phyloP scores from a whole-genome alignment of 1,140 invertebrate species.

The Lordiphosa clarofinis region DNA sequence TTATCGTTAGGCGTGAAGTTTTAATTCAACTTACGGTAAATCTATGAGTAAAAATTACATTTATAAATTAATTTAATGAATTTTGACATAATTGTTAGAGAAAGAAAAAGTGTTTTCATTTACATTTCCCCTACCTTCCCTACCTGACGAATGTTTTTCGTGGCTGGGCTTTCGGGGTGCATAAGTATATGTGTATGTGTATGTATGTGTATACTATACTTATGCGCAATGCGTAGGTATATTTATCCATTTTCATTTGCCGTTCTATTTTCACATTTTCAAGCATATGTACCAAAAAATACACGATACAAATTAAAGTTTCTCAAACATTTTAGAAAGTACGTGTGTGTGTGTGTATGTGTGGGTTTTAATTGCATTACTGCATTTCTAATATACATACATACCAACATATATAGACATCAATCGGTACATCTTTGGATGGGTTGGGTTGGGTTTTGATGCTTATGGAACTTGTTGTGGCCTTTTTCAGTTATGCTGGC shows the following conservation, averaged over 20 bases:
- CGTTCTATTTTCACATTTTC: constrained; percentile 45
- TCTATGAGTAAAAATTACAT: background rate
- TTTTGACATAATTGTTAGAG: background rate
- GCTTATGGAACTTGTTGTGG: constrained; percentile 19
- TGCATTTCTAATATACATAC: constrained; percentile 17
- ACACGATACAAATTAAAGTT: constrained; percentile 17
- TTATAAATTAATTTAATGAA: background rate
- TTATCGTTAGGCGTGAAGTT: constrained; percentile 4
- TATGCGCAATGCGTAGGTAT: constrained; percentile 46
- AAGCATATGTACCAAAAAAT: constrained; percentile 3
- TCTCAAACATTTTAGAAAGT: constrained; percentile 13
- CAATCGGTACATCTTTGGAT: constrained; percentile 5
- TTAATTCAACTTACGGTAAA: constrained; percentile 3
- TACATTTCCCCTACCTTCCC: background rate
- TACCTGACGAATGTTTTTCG: constrained; percentile 7
- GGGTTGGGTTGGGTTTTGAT: constrained; percentile 4
- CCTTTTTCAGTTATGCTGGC: constrained; percentile 24
- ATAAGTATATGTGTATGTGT: constrained; percentile 6
- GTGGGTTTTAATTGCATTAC: constrained; percentile 11
- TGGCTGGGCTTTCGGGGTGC: background rate
- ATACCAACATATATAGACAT: constrained; percentile 1
- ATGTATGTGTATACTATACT: constrained; percentile 32
- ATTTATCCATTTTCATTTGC: constrained; percentile 16
- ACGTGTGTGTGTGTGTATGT: background rate
- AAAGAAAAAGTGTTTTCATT: background rate